Percentiles rank a stretch among this genome's conserved stretches.
These are phyloP conservation scores for Nomada ruficornis DNA, from an alignment of 2,888 invertebrate genomes.

Conservation along the genomic window DNA sequence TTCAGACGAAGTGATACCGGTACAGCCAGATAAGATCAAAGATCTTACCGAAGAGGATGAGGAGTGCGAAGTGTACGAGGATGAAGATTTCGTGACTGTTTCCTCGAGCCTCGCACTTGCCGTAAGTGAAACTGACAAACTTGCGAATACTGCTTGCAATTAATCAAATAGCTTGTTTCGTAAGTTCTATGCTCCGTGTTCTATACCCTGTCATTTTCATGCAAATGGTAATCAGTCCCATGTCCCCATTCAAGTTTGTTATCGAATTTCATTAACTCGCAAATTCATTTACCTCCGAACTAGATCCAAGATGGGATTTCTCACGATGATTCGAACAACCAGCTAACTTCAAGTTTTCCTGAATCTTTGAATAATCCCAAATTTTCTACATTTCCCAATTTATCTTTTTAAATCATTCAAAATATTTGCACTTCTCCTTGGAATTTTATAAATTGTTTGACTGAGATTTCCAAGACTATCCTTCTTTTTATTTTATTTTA, in stretches of 20 bases:
- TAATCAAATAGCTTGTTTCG: conserved; percentile 53
- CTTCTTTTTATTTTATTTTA: too few relatives aligned
- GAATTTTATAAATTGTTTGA: too few relatives aligned
- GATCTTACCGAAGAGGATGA: conserved; percentile 82
- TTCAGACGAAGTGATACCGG: conserved; percentile 88
- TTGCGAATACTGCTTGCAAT: conserved; percentile 11
- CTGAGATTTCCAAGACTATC: too few relatives aligned
- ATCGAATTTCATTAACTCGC: not conserved
- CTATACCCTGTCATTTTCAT: conserved; percentile 3
- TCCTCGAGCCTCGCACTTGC: conserved; percentile 67
- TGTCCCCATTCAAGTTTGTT: not conserved
- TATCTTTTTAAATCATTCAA: too few relatives aligned
- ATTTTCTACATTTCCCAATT: too few relatives aligned
- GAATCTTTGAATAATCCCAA: too few relatives aligned
- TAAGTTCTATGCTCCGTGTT: conserved; percentile 35
- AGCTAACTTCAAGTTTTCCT: too few relatives aligned
- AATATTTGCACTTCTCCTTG: too few relatives aligned
- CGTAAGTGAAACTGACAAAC: conserved; percentile 66
- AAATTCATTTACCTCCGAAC: not conserved
- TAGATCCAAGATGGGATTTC: too few relatives aligned
- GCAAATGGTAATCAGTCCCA: conserved; percentile 17
- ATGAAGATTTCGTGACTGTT: conserved; percentile 83
- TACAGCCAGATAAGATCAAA: conserved; percentile 85
- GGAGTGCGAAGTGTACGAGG: conserved; percentile 85
- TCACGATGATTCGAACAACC: too few relatives aligned